Conservation (phyloP, 2,113 vertebrate genomes). For the Eptesicus fuscus region DNA sequence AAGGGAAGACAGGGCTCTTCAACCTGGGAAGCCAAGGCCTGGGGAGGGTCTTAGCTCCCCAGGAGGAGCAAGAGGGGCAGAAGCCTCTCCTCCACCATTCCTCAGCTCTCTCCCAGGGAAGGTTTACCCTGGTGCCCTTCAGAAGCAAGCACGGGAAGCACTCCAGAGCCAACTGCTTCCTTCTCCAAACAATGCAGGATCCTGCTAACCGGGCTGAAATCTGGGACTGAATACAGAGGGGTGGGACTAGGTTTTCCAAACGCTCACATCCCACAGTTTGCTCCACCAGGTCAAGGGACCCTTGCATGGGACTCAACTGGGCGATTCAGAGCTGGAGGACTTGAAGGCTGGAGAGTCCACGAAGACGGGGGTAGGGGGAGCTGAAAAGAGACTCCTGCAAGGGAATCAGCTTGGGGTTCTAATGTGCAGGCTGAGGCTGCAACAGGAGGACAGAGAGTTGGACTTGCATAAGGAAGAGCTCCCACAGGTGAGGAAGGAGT, state of each 20-base stretch:
- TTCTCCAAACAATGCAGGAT: conserved; percentile 74
- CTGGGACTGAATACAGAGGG: conserved; percentile 40
- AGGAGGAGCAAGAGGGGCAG: neutral
- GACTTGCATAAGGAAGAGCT: neutral
- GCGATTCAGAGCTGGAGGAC: neutral
- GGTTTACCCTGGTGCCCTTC: neutral
- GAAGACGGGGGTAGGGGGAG: too few species aligned
- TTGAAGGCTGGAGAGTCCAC: neutral
- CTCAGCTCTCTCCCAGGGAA: conserved; percentile 7
- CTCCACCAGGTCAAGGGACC: neutral
- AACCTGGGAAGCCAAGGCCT: neutral
- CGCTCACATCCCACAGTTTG: neutral
- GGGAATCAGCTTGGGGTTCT: neutral
- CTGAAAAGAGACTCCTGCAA: neutral
- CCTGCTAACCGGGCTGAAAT: conserved; percentile 59
- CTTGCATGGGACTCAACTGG: neutral
- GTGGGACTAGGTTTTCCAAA: neutral
- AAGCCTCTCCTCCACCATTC: neutral
- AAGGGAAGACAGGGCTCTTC: neutral
- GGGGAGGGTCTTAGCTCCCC: neutral
- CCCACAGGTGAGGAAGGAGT: neutral
- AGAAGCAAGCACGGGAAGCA: conserved; percentile 64
- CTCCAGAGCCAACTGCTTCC: conserved; percentile 75
- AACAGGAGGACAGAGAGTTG: neutral
- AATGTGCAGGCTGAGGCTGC: neutral